phyloP scores from a whole-genome alignment of 2,113 vertebrate species.

The Tragelaphus buxtoni region DNA sequence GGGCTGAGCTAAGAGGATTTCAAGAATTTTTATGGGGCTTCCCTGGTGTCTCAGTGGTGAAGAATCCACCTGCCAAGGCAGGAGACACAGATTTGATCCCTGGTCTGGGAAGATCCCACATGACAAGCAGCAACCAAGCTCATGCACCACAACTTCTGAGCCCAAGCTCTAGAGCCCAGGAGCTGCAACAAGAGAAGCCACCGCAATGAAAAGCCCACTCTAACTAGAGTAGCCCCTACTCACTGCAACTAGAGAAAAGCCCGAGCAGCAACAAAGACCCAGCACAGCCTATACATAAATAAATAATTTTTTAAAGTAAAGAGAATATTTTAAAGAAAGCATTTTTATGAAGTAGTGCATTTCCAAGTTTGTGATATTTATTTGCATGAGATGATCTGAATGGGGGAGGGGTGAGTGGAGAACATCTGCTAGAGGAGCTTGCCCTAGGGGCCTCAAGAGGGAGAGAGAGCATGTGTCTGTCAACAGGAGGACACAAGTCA shows the following conservation, averaged over 20 bases:
- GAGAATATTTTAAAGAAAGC: not conserved
- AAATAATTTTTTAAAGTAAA: not conserved
- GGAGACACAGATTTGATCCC: not conserved
- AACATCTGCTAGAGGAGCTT: not conserved
- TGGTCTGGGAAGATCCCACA: not conserved
- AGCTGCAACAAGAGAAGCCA: not conserved
- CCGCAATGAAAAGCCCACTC: not conserved
- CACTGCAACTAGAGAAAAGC: not conserved
- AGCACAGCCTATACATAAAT: not conserved
- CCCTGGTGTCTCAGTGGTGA: not conserved
- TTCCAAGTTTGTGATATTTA: not conserved
- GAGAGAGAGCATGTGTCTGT: fast-evolving
- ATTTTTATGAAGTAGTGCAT: not conserved
- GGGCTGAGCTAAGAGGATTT: not conserved
- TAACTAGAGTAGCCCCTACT: not conserved
- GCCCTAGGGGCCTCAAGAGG: not conserved
- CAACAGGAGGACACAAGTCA: not conserved
- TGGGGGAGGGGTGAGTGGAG: not conserved
- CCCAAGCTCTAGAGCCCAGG: not conserved
- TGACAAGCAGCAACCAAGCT: not conserved
- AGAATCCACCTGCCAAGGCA: not conserved
- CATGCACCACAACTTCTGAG: not conserved
- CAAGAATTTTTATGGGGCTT: not conserved
- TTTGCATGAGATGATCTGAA: not conserved
- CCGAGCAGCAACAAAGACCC: not conserved